Base-by-base conservation (phyloP, 2,797 vertebrate species). In the Macrochelys suwanniensis region DNA sequence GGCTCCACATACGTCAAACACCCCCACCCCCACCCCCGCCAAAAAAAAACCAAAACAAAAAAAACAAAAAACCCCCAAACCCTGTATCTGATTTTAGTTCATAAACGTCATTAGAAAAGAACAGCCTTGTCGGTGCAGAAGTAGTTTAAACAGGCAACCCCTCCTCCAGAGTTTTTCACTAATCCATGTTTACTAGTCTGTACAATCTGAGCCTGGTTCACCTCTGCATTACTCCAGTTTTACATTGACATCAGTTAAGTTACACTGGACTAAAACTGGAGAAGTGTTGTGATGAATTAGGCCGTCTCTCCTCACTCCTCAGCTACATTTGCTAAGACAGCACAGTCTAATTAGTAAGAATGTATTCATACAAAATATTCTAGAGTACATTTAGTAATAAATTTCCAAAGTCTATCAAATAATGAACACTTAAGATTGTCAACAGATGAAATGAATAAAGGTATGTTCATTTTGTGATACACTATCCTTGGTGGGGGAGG, bases 11-110 rank as follows among this genome's bases (percentile, higher is more conserved):
- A 37, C 37, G 16, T 21, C 33, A 37, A 61, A 9, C 25, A 5
- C 45, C 9, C 1, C 47, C 47, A 2, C n/a, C 8, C 45, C 9
- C 1, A n/a, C n/a, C n/a, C n/a, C n/a, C n/a, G n/a, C n/a, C n/a
- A n/a, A n/a, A n/a, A n/a, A n/a, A n/a, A n/a, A n/a, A n/a, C 11
- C 23, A 9, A 5, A 8, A 71, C 17, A 13, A 19, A 42, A 3
- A 42, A 42, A 42, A 42, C 37, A 42, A 42, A 42, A 42, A 42
- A 42, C 3, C 37, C 37, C 37, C 37, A 42, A 42, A 42, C 37
- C 5, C 81, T 89, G 0, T 13, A n/a, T 9, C 15, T 37, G 5
- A 88, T 4, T 83, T 49, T 91, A 53, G 25, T 57, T 13, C 53
- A 83, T 53, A 54, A 33, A 21, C 78, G 59, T 82, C 6, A 50